Base-by-base conservation (phyloP, 2,888 invertebrate species). In the Chrysodeixis includens region DNA sequence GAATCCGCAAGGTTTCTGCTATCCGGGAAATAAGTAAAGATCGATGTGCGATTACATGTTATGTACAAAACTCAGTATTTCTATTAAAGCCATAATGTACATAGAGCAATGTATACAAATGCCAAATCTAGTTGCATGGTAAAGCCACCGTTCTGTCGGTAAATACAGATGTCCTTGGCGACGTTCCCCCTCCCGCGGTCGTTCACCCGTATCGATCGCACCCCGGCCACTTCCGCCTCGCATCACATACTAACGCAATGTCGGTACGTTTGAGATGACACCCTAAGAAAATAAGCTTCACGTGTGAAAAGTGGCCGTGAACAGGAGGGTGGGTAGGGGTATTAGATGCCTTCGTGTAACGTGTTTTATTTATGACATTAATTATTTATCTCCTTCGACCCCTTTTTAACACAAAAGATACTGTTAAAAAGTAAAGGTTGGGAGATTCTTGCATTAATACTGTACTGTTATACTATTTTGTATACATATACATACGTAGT, bases 201-300 rank as follows among this genome's bases (percentile, higher is more conserved):
- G 55, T 86, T 82, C 70, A 84, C 87, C 86, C 83, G 74, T 72
- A 86, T 88, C 88, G 88, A 88, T 86, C 83, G 78, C 62, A 66
- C 56, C 69, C 74, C 73, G 66, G 62, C 68, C 65, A 70, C 66
- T 75, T 69, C 66, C 74, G 78, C 62, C 56, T 56, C 68, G 53
- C 69, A 68, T 64, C 62, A 60, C 30, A 53, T 62, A 71, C 71
- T 69, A 75, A 72, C 56, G 60, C 66, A 35, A 56, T 60, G 66
- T 58, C 57, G 46, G 46, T 20, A 49, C 20, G 56, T 59, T 52
- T 35, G 26, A 71, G 72, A 73, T 73, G 58, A 59, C 62, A 73
- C 56, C 76, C 66, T 16, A 20, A 49, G 20, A 62, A 66, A 59
- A 62, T 65, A 22, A 12, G 22, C 16, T 52, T 14, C 16, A 58